These are phyloP conservation scores for Ochropacha duplaris DNA, from an alignment of 2,888 invertebrate species.

Conservation along the genomic window DNA sequence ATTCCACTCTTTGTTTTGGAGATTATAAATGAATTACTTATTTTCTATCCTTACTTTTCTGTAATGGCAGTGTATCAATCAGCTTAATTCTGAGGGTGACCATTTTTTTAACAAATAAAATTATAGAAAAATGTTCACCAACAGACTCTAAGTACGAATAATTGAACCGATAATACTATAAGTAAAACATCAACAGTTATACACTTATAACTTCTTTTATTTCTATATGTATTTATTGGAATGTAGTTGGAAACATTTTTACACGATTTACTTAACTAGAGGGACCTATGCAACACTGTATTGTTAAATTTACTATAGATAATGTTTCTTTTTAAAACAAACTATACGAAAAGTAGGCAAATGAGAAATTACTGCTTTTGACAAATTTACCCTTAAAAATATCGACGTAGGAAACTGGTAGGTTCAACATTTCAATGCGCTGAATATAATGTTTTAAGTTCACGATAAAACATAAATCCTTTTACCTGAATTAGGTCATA, in stretches of 20 bases:
- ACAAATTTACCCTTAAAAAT: too few species aligned
- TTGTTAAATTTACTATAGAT: neutral
- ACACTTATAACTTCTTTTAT: slow-evolving; percentile 26
- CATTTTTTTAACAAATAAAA: slow-evolving; percentile 38
- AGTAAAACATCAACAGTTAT: slow-evolving; percentile 48
- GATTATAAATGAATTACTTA: slow-evolving; percentile 21
- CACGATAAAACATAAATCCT: too few species aligned
- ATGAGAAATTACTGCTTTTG: neutral
- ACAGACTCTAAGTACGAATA: slow-evolving; percentile 72
- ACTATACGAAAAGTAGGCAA: neutral
- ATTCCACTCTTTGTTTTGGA: slow-evolving; percentile 1
- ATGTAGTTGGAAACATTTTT: slow-evolving; percentile 42
- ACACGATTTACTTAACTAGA: slow-evolving; percentile 7
- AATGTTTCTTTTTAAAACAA: neutral
- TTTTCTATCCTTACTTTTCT: slow-evolving; percentile 33
- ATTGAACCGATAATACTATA: slow-evolving; percentile 64
- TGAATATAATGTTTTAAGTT: too few species aligned
- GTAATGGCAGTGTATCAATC: slow-evolving; percentile 64
- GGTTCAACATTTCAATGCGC: neutral
- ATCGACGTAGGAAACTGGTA: too few species aligned
- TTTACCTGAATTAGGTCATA: too few species aligned
- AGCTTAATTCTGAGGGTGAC: slow-evolving; percentile 40
- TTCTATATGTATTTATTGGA: slow-evolving; percentile 43
- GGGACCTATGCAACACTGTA: neutral
- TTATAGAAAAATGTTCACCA: slow-evolving; percentile 55